Base-by-base conservation (phyloP, 2,888 invertebrate species). In the Eupithecia pulchellata region DNA sequence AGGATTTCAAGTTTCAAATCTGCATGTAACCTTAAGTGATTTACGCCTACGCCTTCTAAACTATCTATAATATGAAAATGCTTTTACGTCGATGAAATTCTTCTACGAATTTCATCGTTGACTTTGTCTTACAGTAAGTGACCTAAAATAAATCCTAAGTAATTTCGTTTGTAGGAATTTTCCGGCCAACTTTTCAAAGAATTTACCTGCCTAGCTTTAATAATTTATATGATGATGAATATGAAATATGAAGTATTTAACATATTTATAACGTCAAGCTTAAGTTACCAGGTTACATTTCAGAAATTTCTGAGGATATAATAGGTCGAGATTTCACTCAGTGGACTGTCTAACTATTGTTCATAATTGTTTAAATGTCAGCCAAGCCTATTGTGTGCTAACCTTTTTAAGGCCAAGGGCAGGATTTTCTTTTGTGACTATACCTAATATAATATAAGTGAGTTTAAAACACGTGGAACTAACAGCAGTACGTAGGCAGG, bases 351-450 rank as follows among this genome's bases (percentile, higher is more conserved):
- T 4, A 52, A 68, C 29, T 64, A 68, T 58, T 73, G 68, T 52
- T 52, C 52, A 52, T 52, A 52, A 63, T 69, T 65, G 66, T 36
- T 39, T 20, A 74, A 77, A 75, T 75, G 73, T 69, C 73, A 75
- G 60, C 58, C 60, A 72, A 25, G 42, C 42, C 58, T 60, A 60
- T 72, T 66, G 69, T 70, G 57, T 25, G 70, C 52, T 73, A 64
- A 75, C 75, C 76, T 76, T 75, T 69, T 66, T 42, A 61, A 25
- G 69, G 69, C 68, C 69, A 68, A 63, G 52, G 3, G 4, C 52
- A 52, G 25, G 25, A 25, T 13, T 20, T 47, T 47, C 47, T 52
- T 52, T 52, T 25, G 25, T 25, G 52, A 11, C n/a, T 2, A 25
- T 9, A 4, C 0, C 25, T 52, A 25, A 47, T 47, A 52, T 25